Conservation (phyloP, 2,888 invertebrate genomes). For the Xanthia togata region DNA sequence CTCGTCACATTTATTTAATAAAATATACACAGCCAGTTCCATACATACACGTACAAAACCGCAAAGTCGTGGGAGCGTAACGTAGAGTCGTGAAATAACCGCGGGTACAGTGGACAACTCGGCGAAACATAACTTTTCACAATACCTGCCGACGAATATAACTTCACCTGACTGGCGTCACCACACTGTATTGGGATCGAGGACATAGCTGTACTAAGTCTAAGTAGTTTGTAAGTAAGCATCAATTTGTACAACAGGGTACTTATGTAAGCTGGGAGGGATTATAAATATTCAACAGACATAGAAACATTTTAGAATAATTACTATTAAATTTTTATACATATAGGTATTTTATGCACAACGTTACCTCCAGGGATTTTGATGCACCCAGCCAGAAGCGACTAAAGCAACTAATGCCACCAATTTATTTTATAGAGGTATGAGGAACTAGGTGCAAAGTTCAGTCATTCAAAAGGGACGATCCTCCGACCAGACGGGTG, state of each 20-base stretch:
- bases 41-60: background rate
- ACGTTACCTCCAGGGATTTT: no score
- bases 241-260: background rate
- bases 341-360: background rate
- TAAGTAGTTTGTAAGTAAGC: background rate
- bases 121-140: slow-evolving; percentile 40
- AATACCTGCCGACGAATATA: slow-evolving; percentile 17
- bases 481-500: no score
- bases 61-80: background rate
- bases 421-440: no score
- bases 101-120: background rate
- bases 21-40: background rate
- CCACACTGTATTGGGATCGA: background rate
- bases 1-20: slow-evolving; percentile 6
- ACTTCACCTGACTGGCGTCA: slow-evolving; percentile 36
- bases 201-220: background rate
- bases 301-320: background rate
- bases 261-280: background rate
- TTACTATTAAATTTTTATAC: background rate
- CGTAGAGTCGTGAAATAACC: slow-evolving; percentile 20
- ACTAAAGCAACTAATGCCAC: no score
- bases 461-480: no score
- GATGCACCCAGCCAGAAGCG: no score
- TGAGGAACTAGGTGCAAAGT: no score
- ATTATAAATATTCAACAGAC: background rate